Evolutionary conservation across 2,113 vertebrate species (phyloP).

Genomic region (Rhabdomys dilectus): DNA sequence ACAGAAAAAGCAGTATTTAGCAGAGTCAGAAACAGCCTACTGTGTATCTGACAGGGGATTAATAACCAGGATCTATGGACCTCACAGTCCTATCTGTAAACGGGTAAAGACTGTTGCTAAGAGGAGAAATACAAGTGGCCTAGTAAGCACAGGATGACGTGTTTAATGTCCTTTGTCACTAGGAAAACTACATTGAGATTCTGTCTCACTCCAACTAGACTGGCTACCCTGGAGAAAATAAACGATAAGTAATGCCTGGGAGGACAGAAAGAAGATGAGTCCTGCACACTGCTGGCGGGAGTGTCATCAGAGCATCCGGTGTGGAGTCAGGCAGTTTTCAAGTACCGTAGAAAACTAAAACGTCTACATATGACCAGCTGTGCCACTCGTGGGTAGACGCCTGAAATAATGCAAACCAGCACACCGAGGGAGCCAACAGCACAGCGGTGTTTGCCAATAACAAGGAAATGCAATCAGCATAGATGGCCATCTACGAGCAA

Average conservation of each 20-base stretch:
- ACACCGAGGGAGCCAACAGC: background rate
- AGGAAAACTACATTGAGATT: background rate
- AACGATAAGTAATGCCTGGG: background rate
- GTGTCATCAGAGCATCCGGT: background rate
- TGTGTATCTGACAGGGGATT: background rate
- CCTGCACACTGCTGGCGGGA: background rate
- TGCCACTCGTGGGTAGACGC: background rate
- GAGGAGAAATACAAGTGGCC: background rate
- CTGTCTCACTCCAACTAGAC: background rate
- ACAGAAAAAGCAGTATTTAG: background rate
- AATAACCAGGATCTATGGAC: background rate
- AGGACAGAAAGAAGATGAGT: background rate
- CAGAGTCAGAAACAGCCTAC: background rate
- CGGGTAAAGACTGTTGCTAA: background rate
- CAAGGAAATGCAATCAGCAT: background rate
- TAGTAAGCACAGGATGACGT: too few relatives aligned
- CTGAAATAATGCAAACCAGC: background rate
- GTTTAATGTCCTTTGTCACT: background rate
- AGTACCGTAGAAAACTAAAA: background rate
- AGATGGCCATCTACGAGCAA: background rate
- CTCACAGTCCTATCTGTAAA: background rate
- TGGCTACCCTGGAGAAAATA: background rate
- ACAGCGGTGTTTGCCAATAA: background rate
- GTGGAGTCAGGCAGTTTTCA: background rate
- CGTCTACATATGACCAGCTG: background rate